These are phyloP conservation scores for Hydrozoanthus gracilis DNA, from an alignment of 92 coral and sea anemone species.

Conservation along the genomic window DNA sequence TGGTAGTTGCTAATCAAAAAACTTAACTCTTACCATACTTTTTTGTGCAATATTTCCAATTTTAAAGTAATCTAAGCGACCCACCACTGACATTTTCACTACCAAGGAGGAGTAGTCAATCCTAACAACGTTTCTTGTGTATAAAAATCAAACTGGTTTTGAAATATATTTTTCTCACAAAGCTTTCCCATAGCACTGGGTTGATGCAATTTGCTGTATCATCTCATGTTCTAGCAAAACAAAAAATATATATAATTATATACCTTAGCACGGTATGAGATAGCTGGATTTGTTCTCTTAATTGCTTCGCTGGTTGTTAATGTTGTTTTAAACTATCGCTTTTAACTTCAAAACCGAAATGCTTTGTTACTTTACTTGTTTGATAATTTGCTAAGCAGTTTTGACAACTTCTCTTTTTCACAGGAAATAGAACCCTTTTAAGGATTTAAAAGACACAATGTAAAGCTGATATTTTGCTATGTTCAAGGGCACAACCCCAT, in stretches of 20 bases:
- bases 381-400: constrained; percentile 3
- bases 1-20: neutral
- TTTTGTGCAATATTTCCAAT: neutral
- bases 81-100: too few species aligned
- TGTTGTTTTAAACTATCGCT: constrained; percentile 1
- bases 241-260: too few species aligned
- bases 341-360: constrained; percentile 6
- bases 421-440: neutral
- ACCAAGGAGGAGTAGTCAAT: too few species aligned
- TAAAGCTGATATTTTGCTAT: neutral
- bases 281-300: neutral
- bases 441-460: neutral
- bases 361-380: constrained; percentile 6
- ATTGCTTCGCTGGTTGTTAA: constrained; percentile 3
- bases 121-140: too few species aligned
- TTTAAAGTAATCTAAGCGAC: neutral
- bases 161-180: too few species aligned
- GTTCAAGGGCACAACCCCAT: constrained; percentile 3
- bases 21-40: neutral
- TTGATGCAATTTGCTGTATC: too few species aligned
- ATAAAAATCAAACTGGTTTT: too few species aligned
- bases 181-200: too few species aligned
- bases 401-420: constrained; percentile 1
- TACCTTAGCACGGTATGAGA: too few species aligned
- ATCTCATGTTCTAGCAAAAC: too few species aligned